Conservation (phyloP, 1,140 invertebrate genomes). For the Tyrophagus putrescentiae region DNA sequence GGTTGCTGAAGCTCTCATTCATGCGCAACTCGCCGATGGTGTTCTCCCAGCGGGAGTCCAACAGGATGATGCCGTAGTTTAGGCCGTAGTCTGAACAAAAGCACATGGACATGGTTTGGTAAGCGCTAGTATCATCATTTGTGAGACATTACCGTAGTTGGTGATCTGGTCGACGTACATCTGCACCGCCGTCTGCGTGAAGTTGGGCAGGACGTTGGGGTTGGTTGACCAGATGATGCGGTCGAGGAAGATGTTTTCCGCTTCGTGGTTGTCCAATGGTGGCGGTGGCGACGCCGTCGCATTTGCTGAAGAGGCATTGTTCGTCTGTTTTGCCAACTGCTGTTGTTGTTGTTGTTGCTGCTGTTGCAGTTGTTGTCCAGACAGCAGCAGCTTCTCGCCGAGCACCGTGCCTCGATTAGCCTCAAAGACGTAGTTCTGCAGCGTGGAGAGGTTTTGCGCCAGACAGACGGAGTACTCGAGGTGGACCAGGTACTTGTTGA, state of each 20-base stretch:
- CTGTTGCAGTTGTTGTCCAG: slow-evolving; percentile 9
- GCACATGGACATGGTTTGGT: too few relatives aligned
- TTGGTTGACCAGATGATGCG: slow-evolving; percentile 27
- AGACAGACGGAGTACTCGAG: slow-evolving; percentile 73
- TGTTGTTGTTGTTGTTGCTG: background rate
- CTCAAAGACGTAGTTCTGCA: slow-evolving; percentile 55
- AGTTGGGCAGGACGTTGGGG: slow-evolving; percentile 14
- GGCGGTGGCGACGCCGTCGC: slow-evolving; percentile 3
- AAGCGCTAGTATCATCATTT: too few relatives aligned
- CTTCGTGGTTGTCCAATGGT: background rate
- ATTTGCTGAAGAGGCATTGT: slow-evolving; percentile 10
- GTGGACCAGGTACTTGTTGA: slow-evolving; percentile 44
- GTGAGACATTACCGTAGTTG: slow-evolving; percentile 28
- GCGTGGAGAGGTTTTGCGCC: slow-evolving; percentile 52
- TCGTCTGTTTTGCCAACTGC: background rate
- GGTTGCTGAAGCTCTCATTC: slow-evolving; percentile 47
- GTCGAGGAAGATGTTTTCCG: slow-evolving; percentile 23
- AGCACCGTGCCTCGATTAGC: slow-evolving; percentile 26
- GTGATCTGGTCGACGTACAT: slow-evolving; percentile 32
- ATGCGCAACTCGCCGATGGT: slow-evolving; percentile 39
- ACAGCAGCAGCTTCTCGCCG: background rate
- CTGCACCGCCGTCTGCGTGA: slow-evolving; percentile 26
- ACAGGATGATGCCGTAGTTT: slow-evolving; percentile 36
- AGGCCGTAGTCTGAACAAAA: too few relatives aligned
- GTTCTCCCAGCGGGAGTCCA: slow-evolving; percentile 41